Percentiles rank a stretch among this genome's conserved stretches.
Evolutionary conservation across 2,113 vertebrate species (phyloP).

Genomic region (Ciconia maguari): DNA sequence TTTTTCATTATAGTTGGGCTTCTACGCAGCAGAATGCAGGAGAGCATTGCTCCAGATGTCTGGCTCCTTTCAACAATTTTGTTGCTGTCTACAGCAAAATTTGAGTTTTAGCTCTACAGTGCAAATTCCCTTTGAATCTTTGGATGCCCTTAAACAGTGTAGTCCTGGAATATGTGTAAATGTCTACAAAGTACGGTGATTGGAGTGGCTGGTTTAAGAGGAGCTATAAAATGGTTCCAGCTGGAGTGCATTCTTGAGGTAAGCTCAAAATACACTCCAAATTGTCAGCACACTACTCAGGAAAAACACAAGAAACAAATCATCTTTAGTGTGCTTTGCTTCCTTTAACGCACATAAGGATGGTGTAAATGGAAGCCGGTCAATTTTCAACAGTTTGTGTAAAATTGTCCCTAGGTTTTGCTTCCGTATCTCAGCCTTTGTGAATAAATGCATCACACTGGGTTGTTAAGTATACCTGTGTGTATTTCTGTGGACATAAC

Average conservation of each 20-base stretch:
- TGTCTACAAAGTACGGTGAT: slow-evolving; percentile 41
- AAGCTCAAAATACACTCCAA: slow-evolving; percentile 59
- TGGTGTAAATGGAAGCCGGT: slow-evolving; percentile 31
- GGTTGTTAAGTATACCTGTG: slow-evolving; percentile 1
- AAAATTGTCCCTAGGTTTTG: slow-evolving; percentile 41
- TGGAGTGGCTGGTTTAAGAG: slow-evolving; percentile 68
- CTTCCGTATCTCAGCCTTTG: neutral
- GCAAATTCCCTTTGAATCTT: slow-evolving; percentile 68
- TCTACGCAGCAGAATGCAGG: neutral
- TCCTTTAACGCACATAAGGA: slow-evolving; percentile 23
- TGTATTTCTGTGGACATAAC: slow-evolving; percentile 18
- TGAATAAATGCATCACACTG: neutral
- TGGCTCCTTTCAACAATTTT: slow-evolving; percentile 49
- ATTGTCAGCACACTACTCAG: slow-evolving; percentile 47
- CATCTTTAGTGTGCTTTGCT: slow-evolving; percentile 27
- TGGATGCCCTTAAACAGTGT: slow-evolving; percentile 52
- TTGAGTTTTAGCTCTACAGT: slow-evolving; percentile 66
- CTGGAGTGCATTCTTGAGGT: slow-evolving; percentile 62
- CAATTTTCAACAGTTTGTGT: slow-evolving; percentile 47
- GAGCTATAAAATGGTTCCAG: slow-evolving; percentile 66
- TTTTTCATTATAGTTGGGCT: slow-evolving; percentile 42
- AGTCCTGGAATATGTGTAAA: slow-evolving; percentile 52
- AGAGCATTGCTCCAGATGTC: slow-evolving; percentile 66
- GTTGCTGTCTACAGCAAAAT: slow-evolving; percentile 71
- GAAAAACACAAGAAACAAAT: slow-evolving; percentile 54